A percentile compares a stretch with the other conserved stretches of the same genome.
Conservation (phyloP, 2,113 vertebrate species). For the Chamaea fasciata region DNA sequence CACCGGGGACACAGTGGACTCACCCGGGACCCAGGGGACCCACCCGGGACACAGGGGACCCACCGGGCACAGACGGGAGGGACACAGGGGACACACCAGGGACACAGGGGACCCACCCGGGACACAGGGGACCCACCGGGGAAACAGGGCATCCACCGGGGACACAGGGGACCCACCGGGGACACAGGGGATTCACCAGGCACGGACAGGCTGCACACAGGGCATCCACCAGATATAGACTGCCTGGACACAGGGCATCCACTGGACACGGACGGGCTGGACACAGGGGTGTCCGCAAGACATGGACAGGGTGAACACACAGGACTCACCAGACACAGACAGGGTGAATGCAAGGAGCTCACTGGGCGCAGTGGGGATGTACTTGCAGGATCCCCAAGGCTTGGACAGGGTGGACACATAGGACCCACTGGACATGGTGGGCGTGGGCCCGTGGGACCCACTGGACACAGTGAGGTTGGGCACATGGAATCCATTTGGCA, state of each 20-base stretch:
- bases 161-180: no score
- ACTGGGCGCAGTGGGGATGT: neutral
- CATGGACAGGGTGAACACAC: no score
- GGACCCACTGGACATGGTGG: neutral
- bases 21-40: no score
- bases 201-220: neutral
- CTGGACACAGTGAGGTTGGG: neutral
- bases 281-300: neutral
- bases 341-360: no score
- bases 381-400: neutral
- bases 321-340: neutral
- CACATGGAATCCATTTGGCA: neutral
- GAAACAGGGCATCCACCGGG: no score
- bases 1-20: no score
- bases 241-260: neutral
- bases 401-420: neutral
- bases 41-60: neutral
- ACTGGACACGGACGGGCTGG: accelerated
- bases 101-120: no score
- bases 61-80: no score
- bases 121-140: accelerated
- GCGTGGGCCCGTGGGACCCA: accelerated
- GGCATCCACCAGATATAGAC: no score
- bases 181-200: no score
- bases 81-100: no score